These are phyloP conservation scores for Microtus agrestis DNA, from an alignment of 2,797 vertebrate species.

Conservation along the genomic window DNA sequence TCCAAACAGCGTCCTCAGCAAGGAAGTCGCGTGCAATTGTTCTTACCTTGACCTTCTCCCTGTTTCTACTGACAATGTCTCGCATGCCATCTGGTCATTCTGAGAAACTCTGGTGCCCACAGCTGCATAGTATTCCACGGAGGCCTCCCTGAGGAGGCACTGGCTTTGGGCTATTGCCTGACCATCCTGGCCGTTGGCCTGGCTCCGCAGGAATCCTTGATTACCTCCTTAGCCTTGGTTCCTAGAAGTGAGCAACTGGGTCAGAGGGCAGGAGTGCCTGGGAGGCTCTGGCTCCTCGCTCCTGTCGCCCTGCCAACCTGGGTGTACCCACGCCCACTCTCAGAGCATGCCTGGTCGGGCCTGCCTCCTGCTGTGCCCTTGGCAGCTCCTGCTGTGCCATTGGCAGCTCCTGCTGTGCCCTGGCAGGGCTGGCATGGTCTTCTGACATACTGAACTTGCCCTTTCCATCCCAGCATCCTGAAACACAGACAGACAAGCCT, in stretches of 20 bases:
- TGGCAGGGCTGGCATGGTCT: background rate
- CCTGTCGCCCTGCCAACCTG: background rate
- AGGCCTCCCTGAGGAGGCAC: accelerated
- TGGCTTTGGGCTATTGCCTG: accelerated
- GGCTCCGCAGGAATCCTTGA: background rate
- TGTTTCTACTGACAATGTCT: background rate
- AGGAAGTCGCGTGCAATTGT: background rate
- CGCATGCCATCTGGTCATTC: background rate
- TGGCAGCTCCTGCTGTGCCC: background rate
- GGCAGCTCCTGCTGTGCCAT: background rate
- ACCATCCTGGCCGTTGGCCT: accelerated
- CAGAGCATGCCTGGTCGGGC: background rate
- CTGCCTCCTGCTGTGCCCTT: accelerated
- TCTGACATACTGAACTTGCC: background rate
- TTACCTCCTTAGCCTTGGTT: background rate
- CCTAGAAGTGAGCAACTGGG: constrained; percentile 37
- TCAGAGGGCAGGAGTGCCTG: background rate
- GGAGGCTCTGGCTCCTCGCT: background rate
- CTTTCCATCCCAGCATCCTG: background rate
- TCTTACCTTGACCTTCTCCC: background rate
- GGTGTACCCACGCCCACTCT: background rate
- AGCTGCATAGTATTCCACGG: accelerated
- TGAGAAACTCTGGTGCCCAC: background rate
- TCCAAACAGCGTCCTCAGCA: background rate
- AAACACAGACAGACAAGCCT: accelerated